Conservation (phyloP, 2,888 invertebrate species). For the Eledone cirrhosa region DNA sequence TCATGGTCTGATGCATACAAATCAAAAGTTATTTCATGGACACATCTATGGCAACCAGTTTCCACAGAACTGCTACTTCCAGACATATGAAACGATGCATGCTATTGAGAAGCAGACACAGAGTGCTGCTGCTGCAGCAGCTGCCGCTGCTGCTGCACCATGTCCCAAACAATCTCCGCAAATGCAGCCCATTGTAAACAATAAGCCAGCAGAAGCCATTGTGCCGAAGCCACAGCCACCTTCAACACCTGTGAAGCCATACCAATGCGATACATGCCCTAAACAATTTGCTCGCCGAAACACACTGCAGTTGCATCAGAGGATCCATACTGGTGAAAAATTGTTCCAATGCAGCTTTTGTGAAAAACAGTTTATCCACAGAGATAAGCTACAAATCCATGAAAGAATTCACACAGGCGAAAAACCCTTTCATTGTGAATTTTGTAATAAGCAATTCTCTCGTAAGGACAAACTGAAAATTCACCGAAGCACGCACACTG, state of each 20-base stretch:
- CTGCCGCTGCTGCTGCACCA: constrained; percentile 7
- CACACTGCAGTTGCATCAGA: constrained; percentile 25
- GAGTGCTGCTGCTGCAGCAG: constrained; percentile 11
- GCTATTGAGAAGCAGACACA: constrained; percentile 8
- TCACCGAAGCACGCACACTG: constrained; percentile 23
- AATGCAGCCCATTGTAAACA: constrained; percentile 9
- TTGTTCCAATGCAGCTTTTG: constrained; percentile 20
- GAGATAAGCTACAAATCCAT: constrained; percentile 18
- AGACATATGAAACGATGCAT: constrained; percentile 16
- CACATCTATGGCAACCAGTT: constrained; percentile 26
- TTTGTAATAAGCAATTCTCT: constrained; percentile 25
- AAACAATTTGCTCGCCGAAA: constrained; percentile 21
- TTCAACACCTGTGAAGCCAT: background rate
- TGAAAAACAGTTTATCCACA: constrained; percentile 16
- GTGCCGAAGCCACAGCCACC: constrained; percentile 26
- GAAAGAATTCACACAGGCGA: constrained; percentile 15
- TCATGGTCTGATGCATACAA: constrained; percentile 17
- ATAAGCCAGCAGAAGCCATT: constrained; percentile 3
- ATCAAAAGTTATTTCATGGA: constrained; percentile 19
- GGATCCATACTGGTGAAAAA: constrained; percentile 19
- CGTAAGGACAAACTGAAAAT: constrained; percentile 26
- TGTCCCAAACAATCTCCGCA: constrained; percentile 19
- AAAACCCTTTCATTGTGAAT: constrained; percentile 22
- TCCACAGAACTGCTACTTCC: constrained; percentile 19
- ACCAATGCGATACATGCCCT: constrained; percentile 25